Percentiles rank a stretch among this genome's conserved stretches.
Conservation (phyloP, 2,797 vertebrate genomes). For the Coreius guichenoti region DNA sequence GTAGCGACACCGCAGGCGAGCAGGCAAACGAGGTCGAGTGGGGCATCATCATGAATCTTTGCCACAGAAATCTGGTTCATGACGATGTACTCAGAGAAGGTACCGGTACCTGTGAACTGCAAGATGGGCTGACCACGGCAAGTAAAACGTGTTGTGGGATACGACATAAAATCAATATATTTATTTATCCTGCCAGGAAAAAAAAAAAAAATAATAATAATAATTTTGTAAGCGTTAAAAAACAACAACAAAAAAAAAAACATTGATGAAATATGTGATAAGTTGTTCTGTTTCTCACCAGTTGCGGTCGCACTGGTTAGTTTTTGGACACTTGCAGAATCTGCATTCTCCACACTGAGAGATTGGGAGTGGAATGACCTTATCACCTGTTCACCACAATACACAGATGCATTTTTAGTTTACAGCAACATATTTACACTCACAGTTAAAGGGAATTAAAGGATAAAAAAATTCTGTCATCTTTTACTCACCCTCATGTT, state of each 20-base stretch:
- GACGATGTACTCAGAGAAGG: slow-evolving; percentile 93
- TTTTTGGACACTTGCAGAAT: slow-evolving; percentile 91
- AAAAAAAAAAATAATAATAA: background rate
- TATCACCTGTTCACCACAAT: slow-evolving; percentile 78
- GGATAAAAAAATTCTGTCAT: no score
- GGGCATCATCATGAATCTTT: slow-evolving; percentile 87
- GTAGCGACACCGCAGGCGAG: slow-evolving; percentile 93
- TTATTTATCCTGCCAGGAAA: slow-evolving; percentile 63
- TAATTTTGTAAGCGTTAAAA: background rate
- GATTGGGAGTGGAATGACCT: slow-evolving; percentile 89
- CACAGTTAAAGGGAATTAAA: no score
- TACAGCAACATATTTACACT: slow-evolving; percentile 62
- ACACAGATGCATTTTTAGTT: slow-evolving; percentile 9
- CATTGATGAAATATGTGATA: background rate
- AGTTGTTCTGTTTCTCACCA: slow-evolving; percentile 76
- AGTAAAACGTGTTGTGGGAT: slow-evolving; percentile 82
- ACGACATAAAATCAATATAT: slow-evolving; percentile 76
- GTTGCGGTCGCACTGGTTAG: slow-evolving; percentile 88
- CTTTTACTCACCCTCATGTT: no score
- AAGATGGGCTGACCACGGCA: slow-evolving; percentile 89
- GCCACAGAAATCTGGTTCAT: slow-evolving; percentile 87
- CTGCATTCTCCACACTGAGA: slow-evolving; percentile 90
- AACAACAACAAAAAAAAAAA: background rate
- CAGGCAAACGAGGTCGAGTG: slow-evolving; percentile 92
- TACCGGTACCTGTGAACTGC: slow-evolving; percentile 92